Evolutionary conservation across 2,113 vertebrate species (phyloP).

Genomic region (Coptodon bakossiorum): DNA sequence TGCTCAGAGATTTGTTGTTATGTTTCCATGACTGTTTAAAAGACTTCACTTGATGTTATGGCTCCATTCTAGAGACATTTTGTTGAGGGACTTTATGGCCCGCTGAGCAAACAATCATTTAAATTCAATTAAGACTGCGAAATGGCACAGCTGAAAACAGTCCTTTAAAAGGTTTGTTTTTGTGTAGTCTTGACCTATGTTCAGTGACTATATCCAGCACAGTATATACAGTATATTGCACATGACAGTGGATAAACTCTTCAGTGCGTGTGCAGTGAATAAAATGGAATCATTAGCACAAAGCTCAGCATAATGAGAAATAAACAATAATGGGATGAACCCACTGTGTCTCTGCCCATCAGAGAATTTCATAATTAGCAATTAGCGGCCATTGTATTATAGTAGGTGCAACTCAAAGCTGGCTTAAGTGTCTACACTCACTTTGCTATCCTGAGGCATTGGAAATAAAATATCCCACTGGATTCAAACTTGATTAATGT

Average conservation of each 20-base stretch:
- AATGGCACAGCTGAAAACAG: slow-evolving; percentile 39
- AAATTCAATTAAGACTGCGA: slow-evolving; percentile 65
- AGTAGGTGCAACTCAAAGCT: slow-evolving; percentile 37
- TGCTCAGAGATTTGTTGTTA: slow-evolving; percentile 60
- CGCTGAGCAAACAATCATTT: slow-evolving; percentile 65
- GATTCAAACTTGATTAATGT: slow-evolving; percentile 68
- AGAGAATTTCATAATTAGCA: slow-evolving; percentile 61
- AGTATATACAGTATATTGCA: not conserved
- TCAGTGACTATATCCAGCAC: slow-evolving; percentile 21
- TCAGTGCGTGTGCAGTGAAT: slow-evolving; percentile 31
- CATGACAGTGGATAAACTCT: slow-evolving; percentile 11
- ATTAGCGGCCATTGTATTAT: slow-evolving; percentile 56
- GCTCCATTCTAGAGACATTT: slow-evolving; percentile 46
- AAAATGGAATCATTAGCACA: slow-evolving; percentile 47
- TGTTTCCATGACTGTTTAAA: slow-evolving; percentile 59
- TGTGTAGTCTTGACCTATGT: slow-evolving; percentile 33
- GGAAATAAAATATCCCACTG: slow-evolving; percentile 56
- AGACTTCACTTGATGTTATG: slow-evolving; percentile 58
- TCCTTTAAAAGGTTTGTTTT: slow-evolving; percentile 51
- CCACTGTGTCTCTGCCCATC: slow-evolving; percentile 31
- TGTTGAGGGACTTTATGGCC: slow-evolving; percentile 53
- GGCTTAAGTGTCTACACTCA: slow-evolving; percentile 40
- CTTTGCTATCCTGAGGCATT: slow-evolving; percentile 45
- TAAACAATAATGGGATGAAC: slow-evolving; percentile 57
- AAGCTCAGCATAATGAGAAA: slow-evolving; percentile 47